Evolutionary conservation across 2,888 invertebrate genomes (phyloP), one percentile per base, ranked within the genome.

Genomic region (Callyntrura guangdongensis): DNA sequence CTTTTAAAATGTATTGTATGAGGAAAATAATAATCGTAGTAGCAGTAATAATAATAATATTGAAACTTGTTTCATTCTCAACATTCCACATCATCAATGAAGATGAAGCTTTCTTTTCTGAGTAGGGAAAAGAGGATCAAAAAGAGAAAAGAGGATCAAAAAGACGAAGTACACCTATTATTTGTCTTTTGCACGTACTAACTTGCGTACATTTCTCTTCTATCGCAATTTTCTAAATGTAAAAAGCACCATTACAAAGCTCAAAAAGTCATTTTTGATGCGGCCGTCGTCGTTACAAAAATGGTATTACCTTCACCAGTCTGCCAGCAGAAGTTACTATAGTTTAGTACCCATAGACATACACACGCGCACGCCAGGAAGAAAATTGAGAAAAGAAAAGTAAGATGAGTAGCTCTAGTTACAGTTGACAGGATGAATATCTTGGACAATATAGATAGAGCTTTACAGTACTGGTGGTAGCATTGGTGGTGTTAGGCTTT

Each of bases 361-460:
- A 72, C 14, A 49, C 20, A 53, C 77, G 53, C 53, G 25, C 14
- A 53, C 11, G 59, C n/a, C 6, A 17, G 14, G 14, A 59, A 17
- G 14, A 9, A 59, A 59, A 17, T n/a, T 17, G 61, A 61, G 25
- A 25, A 64, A 72, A 27, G 25, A 59, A 89, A 74, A 83, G 83
- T 83, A 89, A 89, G 89, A 89, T 89, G 81, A 89, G 81, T 82
- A 72, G 89, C 89, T 72, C 59, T 89, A 84, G 72, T 56, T 79
- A 83, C 69, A 79, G 77, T 56, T 89, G 84, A 84, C 84, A 89
- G 77, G 47, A 72, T 47, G 88, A 83, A 74, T 87, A 69, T 89
- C 79, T 53, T 74, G 47, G 74, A 69, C 59, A 69, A 69, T 82
- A n/a, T n/a, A n/a, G n/a, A n/a, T n/a, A n/a, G n/a, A n/a, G n/a